phyloP scores from a whole-genome alignment of 2,888 invertebrate species.

The Lasioglossum morio region DNA sequence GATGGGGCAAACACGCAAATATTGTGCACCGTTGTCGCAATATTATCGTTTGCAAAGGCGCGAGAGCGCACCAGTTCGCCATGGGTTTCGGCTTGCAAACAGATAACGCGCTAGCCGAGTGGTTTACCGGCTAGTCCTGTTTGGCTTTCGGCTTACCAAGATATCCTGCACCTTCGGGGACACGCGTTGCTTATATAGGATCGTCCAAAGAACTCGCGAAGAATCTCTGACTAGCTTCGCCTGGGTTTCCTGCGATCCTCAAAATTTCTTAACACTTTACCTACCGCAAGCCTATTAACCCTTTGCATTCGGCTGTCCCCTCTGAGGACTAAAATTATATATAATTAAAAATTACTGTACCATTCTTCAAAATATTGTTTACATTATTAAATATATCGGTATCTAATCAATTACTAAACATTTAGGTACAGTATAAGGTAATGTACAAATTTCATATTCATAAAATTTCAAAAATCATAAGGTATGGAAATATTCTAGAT shows the following conservation, averaged over 20 bases:
- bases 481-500: too few species aligned
- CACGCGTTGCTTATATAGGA: slow-evolving; percentile 69
- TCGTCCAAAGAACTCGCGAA: slow-evolving; percentile 58
- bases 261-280: not conserved
- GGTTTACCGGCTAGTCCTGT: slow-evolving; percentile 76
- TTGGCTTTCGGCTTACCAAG: slow-evolving; percentile 76
- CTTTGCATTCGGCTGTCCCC: too few species aligned
- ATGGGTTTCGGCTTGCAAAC: slow-evolving; percentile 68
- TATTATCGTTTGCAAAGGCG: slow-evolving; percentile 75
- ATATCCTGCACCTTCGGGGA: slow-evolving; percentile 65
- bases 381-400: too few species aligned
- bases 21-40: slow-evolving; percentile 75
- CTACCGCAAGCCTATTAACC: too few species aligned
- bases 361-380: too few species aligned
- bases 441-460: too few species aligned
- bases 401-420: too few species aligned
- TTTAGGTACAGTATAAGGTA: too few species aligned
- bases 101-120: slow-evolving; percentile 75
- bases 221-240: not conserved
- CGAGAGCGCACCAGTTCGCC: slow-evolving; percentile 56
- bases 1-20: slow-evolving; percentile 73
- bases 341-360: too few species aligned
- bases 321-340: too few species aligned
- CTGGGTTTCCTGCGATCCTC: not conserved
- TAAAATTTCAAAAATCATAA: too few species aligned